Conservation (phyloP, 1,140 invertebrate species). For the Mizuhopecten yessoensis region DNA sequence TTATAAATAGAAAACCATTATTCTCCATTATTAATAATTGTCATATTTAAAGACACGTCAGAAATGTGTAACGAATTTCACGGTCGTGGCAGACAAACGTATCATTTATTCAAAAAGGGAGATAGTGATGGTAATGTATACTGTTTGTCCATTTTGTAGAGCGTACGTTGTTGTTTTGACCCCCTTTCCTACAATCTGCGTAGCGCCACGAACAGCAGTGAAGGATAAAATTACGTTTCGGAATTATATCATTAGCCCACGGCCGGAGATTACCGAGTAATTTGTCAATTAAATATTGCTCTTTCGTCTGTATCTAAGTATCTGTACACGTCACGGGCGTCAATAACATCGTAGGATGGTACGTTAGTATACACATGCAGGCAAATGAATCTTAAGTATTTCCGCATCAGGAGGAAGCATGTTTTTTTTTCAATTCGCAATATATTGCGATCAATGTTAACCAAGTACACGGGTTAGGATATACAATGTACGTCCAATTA, state of each 20-base stretch:
- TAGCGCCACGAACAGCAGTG: not conserved
- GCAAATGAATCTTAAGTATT: too few species aligned
- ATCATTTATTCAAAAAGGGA: not conserved
- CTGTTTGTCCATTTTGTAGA: not conserved
- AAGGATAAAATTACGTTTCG: not conserved
- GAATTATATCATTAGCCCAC: not conserved
- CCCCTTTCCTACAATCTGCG: not conserved
- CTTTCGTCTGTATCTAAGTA: not conserved
- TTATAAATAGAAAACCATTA: not conserved
- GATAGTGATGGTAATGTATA: not conserved
- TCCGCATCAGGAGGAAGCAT: too few species aligned
- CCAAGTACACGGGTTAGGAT: too few species aligned
- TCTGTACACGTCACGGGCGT: not conserved
- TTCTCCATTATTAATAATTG: not conserved
- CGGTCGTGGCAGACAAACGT: not conserved
- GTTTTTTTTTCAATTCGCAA: too few species aligned
- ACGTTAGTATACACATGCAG: too few species aligned
- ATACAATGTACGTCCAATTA: too few species aligned
- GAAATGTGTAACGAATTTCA: not conserved
- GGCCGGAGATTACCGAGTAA: not conserved
- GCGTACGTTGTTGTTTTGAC: not conserved
- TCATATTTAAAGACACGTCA: not conserved
- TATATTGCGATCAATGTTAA: too few species aligned
- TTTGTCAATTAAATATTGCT: not conserved
- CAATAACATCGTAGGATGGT: not conserved